Base-by-base conservation (phyloP, 2,113 vertebrate genomes). In the Apeltes quadracus region DNA sequence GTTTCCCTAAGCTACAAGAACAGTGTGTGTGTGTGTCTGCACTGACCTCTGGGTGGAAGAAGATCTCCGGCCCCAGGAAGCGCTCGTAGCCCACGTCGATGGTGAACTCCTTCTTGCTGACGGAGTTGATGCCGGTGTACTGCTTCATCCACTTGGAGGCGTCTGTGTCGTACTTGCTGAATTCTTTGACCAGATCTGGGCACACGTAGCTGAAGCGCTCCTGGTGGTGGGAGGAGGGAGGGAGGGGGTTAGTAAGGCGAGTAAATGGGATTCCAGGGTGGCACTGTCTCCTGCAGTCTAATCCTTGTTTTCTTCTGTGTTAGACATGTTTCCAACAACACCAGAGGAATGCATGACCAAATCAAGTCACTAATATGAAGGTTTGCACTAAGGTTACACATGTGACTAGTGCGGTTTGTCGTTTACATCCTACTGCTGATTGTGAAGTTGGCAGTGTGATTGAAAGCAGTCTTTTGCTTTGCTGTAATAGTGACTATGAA, bases 131-230 rank as follows among this genome's bases (percentile, higher is more conserved):
- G 84, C 97, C 97, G 71, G 96, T 99, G 95, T 97, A 98, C 73
- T 98, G 97, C 86, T 99, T 99, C 91, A 99, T 98, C 97, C 97
- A 99, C 84, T 99, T 99, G 69, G 95, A 95, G 83, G 95, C 95
- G 73, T 99, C 97, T 55, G 95, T 96, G 90, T 99, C 97, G 74
- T 98, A 99, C 91, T 99, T 99, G 88, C 85, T 97, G 92, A 99
- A 99, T 91, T 99, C 97, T 93, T 99, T 99, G 82, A 99, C 97
- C 89, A 99, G 94, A 82, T 99, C 97, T 13, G 97, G 97, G 88
- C 97, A 99, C 75, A 99, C 96, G 1, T 99, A 99, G 93, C 97
- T 97, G 93, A 95, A 99, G 27, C 97, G 95, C 66, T 99, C 97
- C 97, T 99, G 62, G 78, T 20, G 20, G 69, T 12, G 36, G 10